A percentile compares a stretch with the other conserved stretches of the same genome.
These are phyloP conservation scores for Proteles cristata DNA, from an alignment of 2,113 vertebrate species.

Conservation along the genomic window DNA sequence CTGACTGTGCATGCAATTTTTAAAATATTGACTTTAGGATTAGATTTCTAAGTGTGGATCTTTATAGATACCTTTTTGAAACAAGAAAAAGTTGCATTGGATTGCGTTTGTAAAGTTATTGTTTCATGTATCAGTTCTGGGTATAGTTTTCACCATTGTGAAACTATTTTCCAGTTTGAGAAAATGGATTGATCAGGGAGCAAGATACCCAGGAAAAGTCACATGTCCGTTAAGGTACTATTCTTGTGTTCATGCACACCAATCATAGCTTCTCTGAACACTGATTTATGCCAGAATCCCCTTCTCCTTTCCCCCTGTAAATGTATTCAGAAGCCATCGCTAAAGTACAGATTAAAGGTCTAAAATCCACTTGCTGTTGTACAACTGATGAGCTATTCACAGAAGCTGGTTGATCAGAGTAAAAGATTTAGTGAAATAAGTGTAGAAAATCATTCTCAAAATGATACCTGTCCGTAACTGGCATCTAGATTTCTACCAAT, in stretches of 20 bases:
- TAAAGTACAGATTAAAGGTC: conserved; percentile 64
- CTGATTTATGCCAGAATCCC: conserved; percentile 47
- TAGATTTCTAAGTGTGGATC: conserved; percentile 2
- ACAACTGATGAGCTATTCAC: conserved; percentile 71
- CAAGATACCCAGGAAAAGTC: conserved; percentile 33
- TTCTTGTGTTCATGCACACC: conserved; percentile 58
- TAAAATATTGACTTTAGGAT: not conserved
- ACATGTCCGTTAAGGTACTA: not conserved
- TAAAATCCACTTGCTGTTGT: conserved; percentile 60
- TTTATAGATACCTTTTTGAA: conserved; percentile 20
- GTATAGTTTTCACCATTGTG: not conserved
- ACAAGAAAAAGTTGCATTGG: not conserved
- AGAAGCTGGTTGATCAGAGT: conserved; percentile 38
- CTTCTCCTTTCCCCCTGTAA: not conserved
- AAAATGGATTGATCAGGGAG: not conserved
- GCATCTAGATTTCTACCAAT: conserved; percentile 22
- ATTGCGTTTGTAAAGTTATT: not conserved
- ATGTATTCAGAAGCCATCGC: conserved; percentile 54
- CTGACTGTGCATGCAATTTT: not conserved
- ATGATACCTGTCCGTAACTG: not conserved
- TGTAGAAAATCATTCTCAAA: conserved; percentile 44
- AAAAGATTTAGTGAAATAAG: not conserved
- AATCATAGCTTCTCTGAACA: conserved; percentile 58
- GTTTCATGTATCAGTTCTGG: not conserved
- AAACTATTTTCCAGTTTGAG: conserved; percentile 47